Conservation (phyloP, 2,113 vertebrate species). For the Thunnus maccoyii region DNA sequence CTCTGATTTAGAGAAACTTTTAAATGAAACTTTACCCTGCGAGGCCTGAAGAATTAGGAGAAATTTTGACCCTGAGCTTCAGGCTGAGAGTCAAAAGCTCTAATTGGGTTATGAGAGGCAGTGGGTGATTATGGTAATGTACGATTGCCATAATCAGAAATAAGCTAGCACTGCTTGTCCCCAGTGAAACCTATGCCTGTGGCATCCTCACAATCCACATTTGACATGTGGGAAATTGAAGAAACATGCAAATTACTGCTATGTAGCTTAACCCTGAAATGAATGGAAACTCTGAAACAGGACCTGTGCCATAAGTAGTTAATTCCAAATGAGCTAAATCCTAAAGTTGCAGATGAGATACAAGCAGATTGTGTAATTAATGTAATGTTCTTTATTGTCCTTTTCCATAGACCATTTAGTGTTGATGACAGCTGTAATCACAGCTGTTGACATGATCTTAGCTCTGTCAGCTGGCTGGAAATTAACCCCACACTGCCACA, state of each 20-base stretch:
- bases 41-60: not conserved
- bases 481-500: not conserved
- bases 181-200: not conserved
- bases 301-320: not conserved
- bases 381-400: not conserved
- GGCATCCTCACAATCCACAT: not conserved
- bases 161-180: not conserved
- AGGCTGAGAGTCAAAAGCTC: slow-evolving; percentile 11
- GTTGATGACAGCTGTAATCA: not conserved
- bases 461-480: slow-evolving; percentile 7
- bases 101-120: not conserved
- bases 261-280: not conserved
- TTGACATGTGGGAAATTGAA: slow-evolving; percentile 1
- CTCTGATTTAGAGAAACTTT: not conserved
- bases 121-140: slow-evolving; percentile 5
- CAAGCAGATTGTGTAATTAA: not conserved
- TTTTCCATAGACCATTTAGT: slow-evolving; percentile 1
- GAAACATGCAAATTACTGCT: slow-evolving; percentile 4
- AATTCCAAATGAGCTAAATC: not conserved
- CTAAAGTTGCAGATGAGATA: not conserved
- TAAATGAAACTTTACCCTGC: not conserved
- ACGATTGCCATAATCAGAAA: not conserved
- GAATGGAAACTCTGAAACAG: not conserved
- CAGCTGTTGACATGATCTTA: slow-evolving; percentile 12
- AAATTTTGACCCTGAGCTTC: not conserved